A percentile compares a stretch with the other conserved stretches of the same genome.
Conservation (phyloP, 1,140 invertebrate species). For the Drosophila ambigua region DNA sequence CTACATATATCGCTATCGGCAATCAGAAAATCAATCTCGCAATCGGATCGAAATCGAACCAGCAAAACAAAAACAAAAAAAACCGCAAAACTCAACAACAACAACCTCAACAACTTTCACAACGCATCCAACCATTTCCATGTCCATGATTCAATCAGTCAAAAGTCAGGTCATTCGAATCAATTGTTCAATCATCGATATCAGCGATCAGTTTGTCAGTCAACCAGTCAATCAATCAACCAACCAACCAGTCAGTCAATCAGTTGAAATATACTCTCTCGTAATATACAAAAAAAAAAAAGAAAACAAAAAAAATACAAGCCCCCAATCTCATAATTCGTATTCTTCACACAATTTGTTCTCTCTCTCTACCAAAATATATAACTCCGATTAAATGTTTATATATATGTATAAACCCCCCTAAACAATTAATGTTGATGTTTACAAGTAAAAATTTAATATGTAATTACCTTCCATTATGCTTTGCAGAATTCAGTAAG, state of each 20-base stretch:
- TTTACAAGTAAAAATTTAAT: conserved; percentile 80
- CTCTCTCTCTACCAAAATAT: conserved; percentile 39
- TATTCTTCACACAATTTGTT: conserved; percentile 63
- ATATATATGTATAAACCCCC: conserved; percentile 1
- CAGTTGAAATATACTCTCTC: conserved; percentile 34
- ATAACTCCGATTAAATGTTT: conserved; percentile 73
- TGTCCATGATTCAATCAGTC: conserved; percentile 53
- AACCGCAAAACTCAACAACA: neutral
- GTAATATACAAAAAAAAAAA: conserved; percentile 19
- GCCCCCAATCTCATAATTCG: conserved; percentile 58
- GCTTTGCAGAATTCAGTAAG: conserved; percentile 84
- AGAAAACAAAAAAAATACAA: conserved; percentile 6
- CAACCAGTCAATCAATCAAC: conserved; percentile 42
- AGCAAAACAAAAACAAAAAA: conserved; percentile 8
- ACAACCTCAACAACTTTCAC: conserved; percentile 33
- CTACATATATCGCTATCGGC: conserved; percentile 21
- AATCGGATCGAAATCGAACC: neutral
- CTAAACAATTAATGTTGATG: conserved; percentile 64
- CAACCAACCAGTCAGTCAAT: conserved; percentile 33
- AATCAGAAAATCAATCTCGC: conserved; percentile 6
- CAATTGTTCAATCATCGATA: conserved; percentile 36
- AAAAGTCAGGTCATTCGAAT: conserved; percentile 31
- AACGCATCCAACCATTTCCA: conserved; percentile 47
- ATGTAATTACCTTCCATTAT: conserved; percentile 83
- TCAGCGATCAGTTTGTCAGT: conserved; percentile 40